These are phyloP conservation scores for Sparus aurata DNA, from an alignment of 2,797 vertebrate species.

Conservation along the genomic window DNA sequence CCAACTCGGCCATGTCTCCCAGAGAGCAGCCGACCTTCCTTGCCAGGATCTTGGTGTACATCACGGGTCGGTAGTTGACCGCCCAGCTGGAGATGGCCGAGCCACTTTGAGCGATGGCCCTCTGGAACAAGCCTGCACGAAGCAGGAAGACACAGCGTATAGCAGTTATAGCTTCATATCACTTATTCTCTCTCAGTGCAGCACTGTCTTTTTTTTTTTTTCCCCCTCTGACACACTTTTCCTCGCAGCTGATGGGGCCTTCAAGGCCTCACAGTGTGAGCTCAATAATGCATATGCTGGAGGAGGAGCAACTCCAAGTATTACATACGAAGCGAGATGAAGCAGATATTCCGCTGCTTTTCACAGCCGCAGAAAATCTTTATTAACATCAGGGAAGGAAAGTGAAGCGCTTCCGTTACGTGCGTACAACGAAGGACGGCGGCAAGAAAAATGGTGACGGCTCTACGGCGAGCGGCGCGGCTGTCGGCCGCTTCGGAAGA, in stretches of 20 bases:
- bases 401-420: conserved; percentile 53
- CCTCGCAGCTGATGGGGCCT: conserved; percentile 60
- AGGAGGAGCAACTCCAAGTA: conserved; percentile 63
- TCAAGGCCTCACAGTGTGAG: conserved; percentile 61
- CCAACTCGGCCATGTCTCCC: conserved; percentile 88
- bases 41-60: conserved; percentile 93
- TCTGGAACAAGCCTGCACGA: conserved; percentile 91
- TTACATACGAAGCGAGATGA: conserved; percentile 59
- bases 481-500: conserved; percentile 42
- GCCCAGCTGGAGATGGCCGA: conserved; percentile 97
- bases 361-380: conserved; percentile 57
- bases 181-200: conserved; percentile 36
- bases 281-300: conserved; percentile 78
- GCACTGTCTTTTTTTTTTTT: conserved; percentile 29
- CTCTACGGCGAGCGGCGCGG: conserved; percentile 32
- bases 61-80: conserved; percentile 93
- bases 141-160: conserved; percentile 2
- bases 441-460: conserved; percentile 51
- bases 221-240: conserved; percentile 66
- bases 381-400: conserved; percentile 51
- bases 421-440: conserved; percentile 36
- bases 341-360: conserved; percentile 51
- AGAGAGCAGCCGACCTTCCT: conserved; percentile 94
- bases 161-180: conserved; percentile 24
- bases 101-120: conserved; percentile 95